phyloP scores from a whole-genome alignment of 2,888 invertebrate genomes.

The Bhutanitis thaidina region DNA sequence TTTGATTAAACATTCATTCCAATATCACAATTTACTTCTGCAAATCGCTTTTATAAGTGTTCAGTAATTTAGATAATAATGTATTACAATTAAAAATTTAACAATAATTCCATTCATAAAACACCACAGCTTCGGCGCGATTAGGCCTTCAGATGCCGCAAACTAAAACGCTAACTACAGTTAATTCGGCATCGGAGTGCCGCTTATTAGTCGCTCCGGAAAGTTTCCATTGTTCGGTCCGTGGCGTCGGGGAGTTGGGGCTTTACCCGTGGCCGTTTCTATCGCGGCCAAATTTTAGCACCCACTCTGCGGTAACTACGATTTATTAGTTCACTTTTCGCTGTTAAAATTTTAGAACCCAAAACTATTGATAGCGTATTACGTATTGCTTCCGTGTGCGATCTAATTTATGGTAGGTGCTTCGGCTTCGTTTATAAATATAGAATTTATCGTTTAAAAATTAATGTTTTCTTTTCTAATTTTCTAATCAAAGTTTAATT shows the following conservation, averaged over 20 bases:
- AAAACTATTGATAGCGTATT: constrained; percentile 3
- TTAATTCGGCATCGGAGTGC: constrained; percentile 34
- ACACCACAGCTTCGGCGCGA: constrained; percentile 9
- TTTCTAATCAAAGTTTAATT: no score
- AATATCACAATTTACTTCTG: no score
- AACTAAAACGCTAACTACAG: constrained; percentile 35
- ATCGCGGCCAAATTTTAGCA: constrained; percentile 28
- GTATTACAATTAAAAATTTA: no score
- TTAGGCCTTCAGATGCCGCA: constrained; percentile 24
- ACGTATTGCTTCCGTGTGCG: neutral
- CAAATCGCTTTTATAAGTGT: no score
- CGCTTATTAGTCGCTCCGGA: constrained; percentile 33
- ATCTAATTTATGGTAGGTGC: neutral
- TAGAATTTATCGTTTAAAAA: no score
- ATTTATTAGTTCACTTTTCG: constrained; percentile 19
- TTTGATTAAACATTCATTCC: no score
- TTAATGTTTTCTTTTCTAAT: no score
- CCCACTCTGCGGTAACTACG: constrained; percentile 19
- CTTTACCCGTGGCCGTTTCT: constrained; percentile 21
- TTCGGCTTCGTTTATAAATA: no score
- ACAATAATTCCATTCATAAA: constrained; percentile 9
- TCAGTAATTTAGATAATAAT: no score
- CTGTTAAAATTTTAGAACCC: constrained; percentile 14
- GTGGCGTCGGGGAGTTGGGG: constrained; percentile 20
- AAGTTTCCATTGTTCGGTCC: constrained; percentile 34